Evolutionary conservation across 1,140 invertebrate genomes (phyloP), one percentile per base, ranked within the genome.

Genomic region (Nasonia vitripennis): DNA sequence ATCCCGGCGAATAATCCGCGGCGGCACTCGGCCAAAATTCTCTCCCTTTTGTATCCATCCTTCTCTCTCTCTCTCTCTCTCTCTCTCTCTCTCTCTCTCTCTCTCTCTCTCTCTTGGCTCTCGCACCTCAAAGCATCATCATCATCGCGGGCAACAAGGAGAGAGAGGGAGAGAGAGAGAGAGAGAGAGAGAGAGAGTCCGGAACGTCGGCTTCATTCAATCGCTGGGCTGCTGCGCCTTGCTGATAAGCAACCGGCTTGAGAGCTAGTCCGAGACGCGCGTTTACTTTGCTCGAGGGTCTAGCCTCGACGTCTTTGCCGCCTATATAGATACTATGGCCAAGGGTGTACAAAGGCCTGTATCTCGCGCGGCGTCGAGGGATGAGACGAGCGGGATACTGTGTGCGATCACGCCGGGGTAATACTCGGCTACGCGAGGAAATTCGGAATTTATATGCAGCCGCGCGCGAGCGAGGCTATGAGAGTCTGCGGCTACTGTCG

Each of bases 281-380:
- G 70, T 71, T 71, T 71, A 71, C 70, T 71, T 71, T 71, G 70
- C 23, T 34, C 70, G 70, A 34, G 31, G 23, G 27, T 62, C 27
- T 27, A 20, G 55, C 55, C 55, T 14, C 55, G 3, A 62, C 55
- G 55, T 62, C 55, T 62, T 62, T 62, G 55, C 55, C 55, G 17
- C 17, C 6, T 62, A 7, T n/a, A 62, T 62, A n/a, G 14, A 62
- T 7, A 62, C 6, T 62, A 3, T 27, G 14, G 4, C 34, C 34
- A 20, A 55, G 51, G 4, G 51, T 45, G 55, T 62, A 62, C 55
- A 62, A 62, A 62, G 55, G 55, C 55, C 55, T 62, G 55, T n/a
- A 62, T n/a, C 27, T 27, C 34, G 5, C 17, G 55, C 20, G 14
- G 20, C 20, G 41, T 9, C 17, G 55, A 62, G 17, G 55, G 55